Conservation (phyloP, 2,113 vertebrate genomes). For the Seriola aureovittata region DNA sequence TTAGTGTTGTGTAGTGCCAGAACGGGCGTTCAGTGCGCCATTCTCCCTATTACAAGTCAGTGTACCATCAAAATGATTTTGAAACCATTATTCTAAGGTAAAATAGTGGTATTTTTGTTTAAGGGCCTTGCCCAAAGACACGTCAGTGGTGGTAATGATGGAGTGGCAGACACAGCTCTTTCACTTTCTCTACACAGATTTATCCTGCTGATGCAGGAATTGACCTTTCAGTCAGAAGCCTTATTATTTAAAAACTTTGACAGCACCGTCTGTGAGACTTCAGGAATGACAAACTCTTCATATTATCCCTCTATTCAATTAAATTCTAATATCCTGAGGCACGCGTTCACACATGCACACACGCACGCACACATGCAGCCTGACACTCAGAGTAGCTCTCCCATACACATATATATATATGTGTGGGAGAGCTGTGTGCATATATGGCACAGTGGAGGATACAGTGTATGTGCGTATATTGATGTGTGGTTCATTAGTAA, state of each 20-base stretch:
- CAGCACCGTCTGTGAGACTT: not conserved
- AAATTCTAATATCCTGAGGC: not conserved
- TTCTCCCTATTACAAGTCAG: too few species aligned
- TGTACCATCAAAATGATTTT: too few species aligned
- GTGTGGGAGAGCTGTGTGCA: slow-evolving; percentile 6
- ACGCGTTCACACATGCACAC: not conserved
- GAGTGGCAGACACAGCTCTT: not conserved
- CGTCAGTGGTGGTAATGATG: not conserved
- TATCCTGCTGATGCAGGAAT: not conserved
- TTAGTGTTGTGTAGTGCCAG: too few species aligned
- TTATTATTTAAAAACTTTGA: not conserved
- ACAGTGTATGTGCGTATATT: not conserved
- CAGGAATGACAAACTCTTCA: not conserved
- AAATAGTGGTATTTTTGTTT: not conserved
- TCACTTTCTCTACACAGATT: not conserved
- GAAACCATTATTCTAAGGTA: too few species aligned
- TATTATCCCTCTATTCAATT: not conserved
- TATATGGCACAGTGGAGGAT: not conserved
- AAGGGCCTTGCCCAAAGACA: not conserved
- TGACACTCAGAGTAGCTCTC: not conserved
- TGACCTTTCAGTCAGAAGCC: not conserved
- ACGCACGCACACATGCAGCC: not conserved
- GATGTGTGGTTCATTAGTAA: not conserved
- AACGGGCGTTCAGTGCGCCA: too few species aligned
- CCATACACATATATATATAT: not conserved